These are phyloP conservation scores for Coryphaenoides rupestris DNA, from an alignment of 2,113 vertebrate genomes.

Conservation along the genomic window DNA sequence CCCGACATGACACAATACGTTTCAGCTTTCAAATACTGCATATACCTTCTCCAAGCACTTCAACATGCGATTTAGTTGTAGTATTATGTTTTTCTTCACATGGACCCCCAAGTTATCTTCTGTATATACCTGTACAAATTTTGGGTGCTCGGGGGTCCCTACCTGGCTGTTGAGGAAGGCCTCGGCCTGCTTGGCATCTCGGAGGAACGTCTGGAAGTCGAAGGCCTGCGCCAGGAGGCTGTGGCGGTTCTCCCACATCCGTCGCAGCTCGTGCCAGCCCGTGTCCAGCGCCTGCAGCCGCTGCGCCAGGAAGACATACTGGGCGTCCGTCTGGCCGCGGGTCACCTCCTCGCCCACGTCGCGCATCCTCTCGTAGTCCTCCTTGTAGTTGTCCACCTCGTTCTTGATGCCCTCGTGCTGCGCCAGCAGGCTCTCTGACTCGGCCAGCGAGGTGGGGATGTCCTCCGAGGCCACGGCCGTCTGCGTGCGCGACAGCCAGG, in stretches of 20 bases:
- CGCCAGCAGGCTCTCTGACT: constrained; percentile 83
- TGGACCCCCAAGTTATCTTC: too few relatives aligned
- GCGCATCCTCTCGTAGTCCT: constrained; percentile 84
- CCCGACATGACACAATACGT: too few relatives aligned
- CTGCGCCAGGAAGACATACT: constrained; percentile 86
- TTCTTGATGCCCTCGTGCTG: constrained; percentile 87
- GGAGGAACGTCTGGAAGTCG: constrained; percentile 87
- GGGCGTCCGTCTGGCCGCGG: constrained; percentile 83
- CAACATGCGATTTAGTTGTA: too few relatives aligned
- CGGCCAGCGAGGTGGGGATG: constrained; percentile 81
- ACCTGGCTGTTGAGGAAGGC: constrained; percentile 93
- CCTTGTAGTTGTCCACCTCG: constrained; percentile 88
- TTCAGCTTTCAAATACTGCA: too few relatives aligned
- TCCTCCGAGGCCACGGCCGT: constrained; percentile 90
- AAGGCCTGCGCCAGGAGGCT: constrained; percentile 84
- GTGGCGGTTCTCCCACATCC: constrained; percentile 93
- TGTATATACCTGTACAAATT: too few relatives aligned
- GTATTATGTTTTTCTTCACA: too few relatives aligned
- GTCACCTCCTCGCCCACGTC: constrained; percentile 86
- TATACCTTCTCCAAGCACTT: too few relatives aligned
- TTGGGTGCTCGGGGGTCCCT: neutral
- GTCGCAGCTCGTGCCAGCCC: constrained; percentile 88
- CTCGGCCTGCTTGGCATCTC: constrained; percentile 89
- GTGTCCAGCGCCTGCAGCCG: constrained; percentile 88
- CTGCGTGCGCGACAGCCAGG: constrained; percentile 87